Base-by-base conservation (phyloP, 2,797 vertebrate genomes). In the Naso thynnoides region DNA sequence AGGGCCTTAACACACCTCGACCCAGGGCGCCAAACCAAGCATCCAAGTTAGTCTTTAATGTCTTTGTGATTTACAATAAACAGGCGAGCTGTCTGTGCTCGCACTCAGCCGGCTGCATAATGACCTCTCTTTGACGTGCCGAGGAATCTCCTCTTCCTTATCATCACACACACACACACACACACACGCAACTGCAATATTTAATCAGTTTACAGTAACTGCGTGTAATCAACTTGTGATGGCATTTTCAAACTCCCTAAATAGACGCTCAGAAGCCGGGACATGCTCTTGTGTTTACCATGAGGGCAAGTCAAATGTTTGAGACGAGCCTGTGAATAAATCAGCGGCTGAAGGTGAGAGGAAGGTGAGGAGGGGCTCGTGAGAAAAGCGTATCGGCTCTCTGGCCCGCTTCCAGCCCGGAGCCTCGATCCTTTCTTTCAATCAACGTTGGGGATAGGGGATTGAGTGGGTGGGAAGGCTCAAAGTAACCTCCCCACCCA, bases 401-500 rank as follows among this genome's bases (percentile, higher is more conserved):
- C 52, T 70, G 82, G 75, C 60, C 11, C 1, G 5, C 18, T 33
- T 81, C 86, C 79, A 86, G 73, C n/a, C 18, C 3, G 1, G 49
- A 55, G 62, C 79, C 67, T 68, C 29, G 0, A 6, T 78, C 62
- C 31, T 64, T 58, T 49, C 58, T 70, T 77, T 79, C 70, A 77
- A 65, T 87, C 78, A 63, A 81, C 67, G 39, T 66, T 53, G 52
- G 53, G 64, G 75, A 74, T 55, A 13, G 29, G 72, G 72, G 81
- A 69, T 77, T 78, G 76, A 84, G 86, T 78, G 77, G 79, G 83
- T 79, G 83, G 78, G 79, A 65, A 84, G 36, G 71, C 78, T 86
- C 80, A 85, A 79, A 86, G 81, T 78, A 75, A 86, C 85, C 82
- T 74, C 70, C 33, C 21, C 71, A 47, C 84, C 68, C 73, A 81